Evolutionary conservation across 2,113 vertebrate species (phyloP), one percentile per base, ranked within the genome.

Genomic region (Grus americana): DNA sequence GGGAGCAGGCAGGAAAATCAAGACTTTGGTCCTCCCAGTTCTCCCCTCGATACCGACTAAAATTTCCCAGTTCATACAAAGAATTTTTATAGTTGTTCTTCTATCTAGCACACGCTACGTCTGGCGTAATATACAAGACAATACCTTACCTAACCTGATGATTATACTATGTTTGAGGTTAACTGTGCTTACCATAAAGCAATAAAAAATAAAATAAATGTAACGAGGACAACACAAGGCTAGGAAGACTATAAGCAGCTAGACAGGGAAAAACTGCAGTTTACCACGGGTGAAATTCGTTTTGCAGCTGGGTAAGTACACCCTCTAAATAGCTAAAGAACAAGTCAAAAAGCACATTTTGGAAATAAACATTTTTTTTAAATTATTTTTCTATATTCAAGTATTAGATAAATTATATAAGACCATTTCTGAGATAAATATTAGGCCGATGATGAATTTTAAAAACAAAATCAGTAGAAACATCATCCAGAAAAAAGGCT

Each of bases 11-110:
- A 1, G 19, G n/a, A 14, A 58, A 96, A 86, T 49, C 27, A 88
- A 96, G 80, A 62, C 90, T 95, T 95, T 93, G 86, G 88, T 96
- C 91, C 91, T 95, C 26, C 71, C 61, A 71, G 50, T 89, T 87
- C 36, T 92, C 47, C 21, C 62, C 42, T 42, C 57, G 47, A 65
- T 36, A 82, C 65, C 65, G 52, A 73, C 55, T 76, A 55, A 86
- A 75, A 50, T 62, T 72, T 63, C 66, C n/a, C 19, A 34, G 80
- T 65, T 75, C 54, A 95, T 19, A 6, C 55, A 52, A 67, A 67
- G 14, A 71, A 59, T 27, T 50, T 76, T 75, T 27, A 20, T 24
- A 66, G 44, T 17, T 34, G 12, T 26, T 94, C 63, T 52, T 58
- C 88, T 88, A 81, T 27, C 54, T 95, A 91, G 55, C 71, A 88